Conservation (phyloP, 2,113 vertebrate genomes). For the Ctenodactylus gundi region DNA sequence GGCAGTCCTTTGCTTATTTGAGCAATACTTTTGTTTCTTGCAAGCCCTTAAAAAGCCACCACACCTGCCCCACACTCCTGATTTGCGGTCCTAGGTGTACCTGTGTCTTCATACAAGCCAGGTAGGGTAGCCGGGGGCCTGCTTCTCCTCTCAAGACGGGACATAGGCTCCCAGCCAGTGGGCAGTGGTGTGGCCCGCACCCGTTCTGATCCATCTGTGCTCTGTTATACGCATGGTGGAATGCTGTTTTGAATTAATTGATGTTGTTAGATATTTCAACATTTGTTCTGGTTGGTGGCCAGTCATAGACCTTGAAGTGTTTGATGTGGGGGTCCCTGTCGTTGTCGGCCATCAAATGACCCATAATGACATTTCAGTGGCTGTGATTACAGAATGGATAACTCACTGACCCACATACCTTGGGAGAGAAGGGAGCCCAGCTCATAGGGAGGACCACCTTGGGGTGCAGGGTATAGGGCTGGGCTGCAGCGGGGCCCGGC, state of each 20-base stretch:
- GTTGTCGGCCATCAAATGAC: background rate
- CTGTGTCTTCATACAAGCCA: background rate
- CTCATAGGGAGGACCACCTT: no score
- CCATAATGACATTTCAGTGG: background rate
- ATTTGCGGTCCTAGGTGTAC: background rate
- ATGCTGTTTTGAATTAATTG: background rate
- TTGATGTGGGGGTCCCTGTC: background rate
- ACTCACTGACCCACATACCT: background rate
- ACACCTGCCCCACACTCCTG: background rate
- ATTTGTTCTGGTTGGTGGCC: background rate
- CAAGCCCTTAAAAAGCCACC: background rate
- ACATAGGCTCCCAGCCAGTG: background rate
- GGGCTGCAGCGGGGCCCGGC: background rate
- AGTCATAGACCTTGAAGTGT: background rate
- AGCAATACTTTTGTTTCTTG: background rate
- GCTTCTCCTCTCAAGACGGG: background rate
- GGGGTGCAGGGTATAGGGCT: accelerated
- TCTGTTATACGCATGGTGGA: background rate
- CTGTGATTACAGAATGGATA: background rate
- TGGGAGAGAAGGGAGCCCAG: background rate
- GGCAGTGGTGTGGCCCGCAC: accelerated
- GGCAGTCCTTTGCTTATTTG: background rate
- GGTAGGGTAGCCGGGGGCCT: background rate
- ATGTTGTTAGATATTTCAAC: background rate
- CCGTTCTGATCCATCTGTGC: background rate